These are phyloP conservation scores for Guaruba guarouba DNA, from an alignment of 2,113 vertebrate genomes.

Conservation along the genomic window DNA sequence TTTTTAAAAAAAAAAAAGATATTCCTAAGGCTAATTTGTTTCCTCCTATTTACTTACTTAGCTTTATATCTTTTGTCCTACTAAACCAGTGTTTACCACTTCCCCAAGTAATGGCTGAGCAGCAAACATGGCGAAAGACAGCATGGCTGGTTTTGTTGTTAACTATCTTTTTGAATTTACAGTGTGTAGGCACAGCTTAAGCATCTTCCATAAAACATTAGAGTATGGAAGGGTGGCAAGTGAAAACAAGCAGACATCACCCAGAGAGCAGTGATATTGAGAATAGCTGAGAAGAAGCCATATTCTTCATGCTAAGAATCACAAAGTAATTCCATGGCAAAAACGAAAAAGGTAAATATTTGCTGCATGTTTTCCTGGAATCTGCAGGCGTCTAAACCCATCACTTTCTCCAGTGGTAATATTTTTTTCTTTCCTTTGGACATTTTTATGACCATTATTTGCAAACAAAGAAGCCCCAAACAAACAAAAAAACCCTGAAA, in stretches of 20 bases:
- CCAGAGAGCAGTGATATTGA: conserved; percentile 41
- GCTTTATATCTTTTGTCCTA: not conserved
- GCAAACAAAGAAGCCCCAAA: not conserved
- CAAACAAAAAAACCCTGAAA: not conserved
- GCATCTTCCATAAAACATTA: conserved; percentile 56
- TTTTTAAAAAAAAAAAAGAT: not conserved
- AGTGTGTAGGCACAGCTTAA: conserved; percentile 33
- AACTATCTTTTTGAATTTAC: conserved; percentile 53
- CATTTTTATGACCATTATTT: conserved; percentile 20
- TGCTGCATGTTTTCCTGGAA: conserved; percentile 41
- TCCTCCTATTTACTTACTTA: not conserved
- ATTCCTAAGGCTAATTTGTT: not conserved
- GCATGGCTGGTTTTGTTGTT: conserved; percentile 24
- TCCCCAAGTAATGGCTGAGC: not conserved
- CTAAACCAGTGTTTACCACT: not conserved
- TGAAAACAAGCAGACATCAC: conserved; percentile 17
- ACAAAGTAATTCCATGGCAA: conserved; percentile 56
- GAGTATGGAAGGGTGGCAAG: not conserved
- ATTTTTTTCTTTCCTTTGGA: conserved; percentile 21
- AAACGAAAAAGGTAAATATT: conserved; percentile 57
- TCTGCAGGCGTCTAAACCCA: not conserved
- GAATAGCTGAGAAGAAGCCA: conserved; percentile 25
- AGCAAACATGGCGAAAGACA: not conserved
- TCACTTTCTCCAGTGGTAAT: conserved; percentile 11
- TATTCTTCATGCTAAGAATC: conserved; percentile 62